Base-by-base conservation (phyloP, 37 sponge, comb jelly and placozoan species). In the Haliclona indistincta region DNA sequence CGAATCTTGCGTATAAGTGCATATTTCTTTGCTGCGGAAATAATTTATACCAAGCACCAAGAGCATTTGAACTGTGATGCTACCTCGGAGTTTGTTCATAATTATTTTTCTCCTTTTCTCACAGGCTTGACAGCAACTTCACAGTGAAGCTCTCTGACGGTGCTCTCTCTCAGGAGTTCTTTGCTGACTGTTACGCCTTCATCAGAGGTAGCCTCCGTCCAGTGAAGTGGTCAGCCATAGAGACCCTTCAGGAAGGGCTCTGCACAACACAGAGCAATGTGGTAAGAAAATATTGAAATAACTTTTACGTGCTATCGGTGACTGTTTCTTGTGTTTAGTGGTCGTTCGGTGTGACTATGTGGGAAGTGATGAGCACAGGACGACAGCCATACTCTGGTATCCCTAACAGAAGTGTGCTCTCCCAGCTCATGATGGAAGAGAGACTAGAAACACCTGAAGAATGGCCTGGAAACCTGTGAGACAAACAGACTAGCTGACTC, bases 161-260 rank as follows among this genome's bases (percentile, higher is more conserved):
- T 6, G 78, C 86, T 20, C 74, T 90, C 33, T 64, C 82, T 26
- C 68, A 60, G 42, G 77, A 81, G 38, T 65, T 85, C 73, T 80
- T 67, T 26, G 86, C 91, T 0, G 86, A 90, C 64, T 84, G 85
- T 63, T 90, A 90, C 68, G 35, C 70, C 41, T 13, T 28, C 10
- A 52, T 85, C 20, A 65, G 63, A 41, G 91, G 91, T 2, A 80
- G 81, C 26, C 36, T 70, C 54, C 28, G 91, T 15, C 86, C 91
- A 22, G 91, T 90, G 66, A 75, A 86, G 45, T 90, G 91, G 91
- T 72, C 91, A 29, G 91, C 91, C 56, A 17, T 81, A 8, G 91
- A 90, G 74, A 90, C 91, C 7, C 82, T 90, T 29, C 76, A 80
- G 60, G 81, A 85, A 47, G 91, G 91, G 47, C 81, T 85, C 43